Conservation (phyloP, 2,888 invertebrate species). For the Julus scandinavius region DNA sequence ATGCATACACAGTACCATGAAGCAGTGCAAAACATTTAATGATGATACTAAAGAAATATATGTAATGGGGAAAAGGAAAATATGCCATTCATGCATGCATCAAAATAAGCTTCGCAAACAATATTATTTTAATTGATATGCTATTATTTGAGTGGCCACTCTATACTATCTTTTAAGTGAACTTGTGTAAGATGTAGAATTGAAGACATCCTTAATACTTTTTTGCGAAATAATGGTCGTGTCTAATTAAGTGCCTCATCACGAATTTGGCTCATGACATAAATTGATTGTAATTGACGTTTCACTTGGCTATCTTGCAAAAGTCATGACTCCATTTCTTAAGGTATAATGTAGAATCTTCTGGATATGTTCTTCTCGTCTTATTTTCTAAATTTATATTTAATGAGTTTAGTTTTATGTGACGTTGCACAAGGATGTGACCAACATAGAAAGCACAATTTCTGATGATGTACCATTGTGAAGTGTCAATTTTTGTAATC, state of each 20-base stretch:
- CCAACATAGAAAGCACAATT: not conserved
- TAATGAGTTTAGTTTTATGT: not conserved
- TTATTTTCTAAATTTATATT: not conserved
- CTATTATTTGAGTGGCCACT: not conserved
- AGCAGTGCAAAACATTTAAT: not conserved
- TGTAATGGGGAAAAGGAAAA: not conserved
- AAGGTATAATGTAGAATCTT: not conserved
- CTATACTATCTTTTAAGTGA: not conserved
- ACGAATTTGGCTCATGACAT: not conserved
- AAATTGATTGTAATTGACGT: not conserved
- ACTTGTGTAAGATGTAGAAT: not conserved
- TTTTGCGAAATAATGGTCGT: not conserved
- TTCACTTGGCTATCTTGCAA: not conserved
- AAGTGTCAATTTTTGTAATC: not conserved
- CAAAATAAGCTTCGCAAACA: not conserved
- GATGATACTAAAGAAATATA: not conserved
- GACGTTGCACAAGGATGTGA: not conserved
- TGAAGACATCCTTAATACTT: not conserved
- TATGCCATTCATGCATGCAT: not conserved
- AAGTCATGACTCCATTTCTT: not conserved
- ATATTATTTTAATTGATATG: not conserved
- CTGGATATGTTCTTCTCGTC: not conserved
- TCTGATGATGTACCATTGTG: not conserved
- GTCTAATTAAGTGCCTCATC: not conserved
- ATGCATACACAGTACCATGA: not conserved